phyloP scores from a whole-genome alignment of 2,888 invertebrate genomes.

The Mesoligia furuncula region DNA sequence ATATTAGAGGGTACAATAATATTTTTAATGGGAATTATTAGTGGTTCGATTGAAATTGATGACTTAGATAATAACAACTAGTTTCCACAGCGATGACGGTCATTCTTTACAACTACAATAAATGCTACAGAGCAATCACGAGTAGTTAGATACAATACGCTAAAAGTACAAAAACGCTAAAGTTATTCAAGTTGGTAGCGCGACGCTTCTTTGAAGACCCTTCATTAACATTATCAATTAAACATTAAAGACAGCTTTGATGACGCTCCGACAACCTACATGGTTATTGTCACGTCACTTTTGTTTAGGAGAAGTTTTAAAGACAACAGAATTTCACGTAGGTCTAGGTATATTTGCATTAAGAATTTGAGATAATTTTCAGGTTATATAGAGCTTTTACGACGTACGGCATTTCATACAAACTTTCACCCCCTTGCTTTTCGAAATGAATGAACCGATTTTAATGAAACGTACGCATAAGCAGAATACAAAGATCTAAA shows the following conservation, averaged over 20 bases:
- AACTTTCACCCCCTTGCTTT: no score
- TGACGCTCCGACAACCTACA: not conserved
- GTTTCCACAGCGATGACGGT: not conserved
- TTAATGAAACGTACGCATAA: no score
- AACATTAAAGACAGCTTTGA: constrained; percentile 42
- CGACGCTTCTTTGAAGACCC: constrained; percentile 22
- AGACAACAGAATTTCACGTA: not conserved
- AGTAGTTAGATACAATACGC: not conserved
- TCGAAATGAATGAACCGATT: no score
- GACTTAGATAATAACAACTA: no score
- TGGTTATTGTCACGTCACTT: not conserved
- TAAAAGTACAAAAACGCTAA: constrained; percentile 27
- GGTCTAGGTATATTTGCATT: no score
- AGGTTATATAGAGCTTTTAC: no score
- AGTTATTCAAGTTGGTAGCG: not conserved
- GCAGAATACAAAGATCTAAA: no score
- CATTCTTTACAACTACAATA: not conserved
- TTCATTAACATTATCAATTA: constrained; percentile 55
- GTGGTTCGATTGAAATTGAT: not conserved
- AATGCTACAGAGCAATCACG: not conserved
- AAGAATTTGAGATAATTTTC: no score
- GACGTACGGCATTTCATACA: no score
- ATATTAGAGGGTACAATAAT: not conserved
- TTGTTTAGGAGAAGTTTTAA: not conserved
- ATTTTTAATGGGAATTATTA: not conserved